phyloP scores from a whole-genome alignment of 2,113 vertebrate species.

The Aviceda subcristata region DNA sequence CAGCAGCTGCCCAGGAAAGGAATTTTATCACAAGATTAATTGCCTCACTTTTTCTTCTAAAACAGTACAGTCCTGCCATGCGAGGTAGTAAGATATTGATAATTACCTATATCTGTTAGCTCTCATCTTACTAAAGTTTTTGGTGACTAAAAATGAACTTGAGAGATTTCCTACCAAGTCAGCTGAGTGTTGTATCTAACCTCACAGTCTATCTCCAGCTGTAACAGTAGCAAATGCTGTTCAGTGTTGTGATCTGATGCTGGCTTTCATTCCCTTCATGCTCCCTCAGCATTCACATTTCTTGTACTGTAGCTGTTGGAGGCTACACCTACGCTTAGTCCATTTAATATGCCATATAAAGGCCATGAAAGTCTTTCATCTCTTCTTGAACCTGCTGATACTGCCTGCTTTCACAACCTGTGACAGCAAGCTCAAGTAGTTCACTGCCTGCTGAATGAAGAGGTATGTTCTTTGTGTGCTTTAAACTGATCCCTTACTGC shows the following conservation, averaged over 20 bases:
- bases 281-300: neutral
- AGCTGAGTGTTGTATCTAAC: neutral
- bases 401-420: neutral
- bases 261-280: neutral
- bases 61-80: neutral
- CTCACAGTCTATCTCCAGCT: neutral
- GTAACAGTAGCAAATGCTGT: neutral
- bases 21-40: neutral
- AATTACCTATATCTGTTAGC: neutral
- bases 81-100: neutral
- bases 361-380: neutral
- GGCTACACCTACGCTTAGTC: neutral
- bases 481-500: neutral
- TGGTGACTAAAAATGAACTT: neutral
- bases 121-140: neutral
- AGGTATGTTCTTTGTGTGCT: neutral
- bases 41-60: neutral
- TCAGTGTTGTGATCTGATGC: neutral
- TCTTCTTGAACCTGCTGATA: neutral
- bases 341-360: neutral
- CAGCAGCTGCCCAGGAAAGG: neutral
- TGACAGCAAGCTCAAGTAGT: neutral
- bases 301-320: neutral
- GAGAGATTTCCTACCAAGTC: neutral
- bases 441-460: neutral